Conservation (phyloP, 2,888 invertebrate genomes). For the Blastobasis adustella region DNA sequence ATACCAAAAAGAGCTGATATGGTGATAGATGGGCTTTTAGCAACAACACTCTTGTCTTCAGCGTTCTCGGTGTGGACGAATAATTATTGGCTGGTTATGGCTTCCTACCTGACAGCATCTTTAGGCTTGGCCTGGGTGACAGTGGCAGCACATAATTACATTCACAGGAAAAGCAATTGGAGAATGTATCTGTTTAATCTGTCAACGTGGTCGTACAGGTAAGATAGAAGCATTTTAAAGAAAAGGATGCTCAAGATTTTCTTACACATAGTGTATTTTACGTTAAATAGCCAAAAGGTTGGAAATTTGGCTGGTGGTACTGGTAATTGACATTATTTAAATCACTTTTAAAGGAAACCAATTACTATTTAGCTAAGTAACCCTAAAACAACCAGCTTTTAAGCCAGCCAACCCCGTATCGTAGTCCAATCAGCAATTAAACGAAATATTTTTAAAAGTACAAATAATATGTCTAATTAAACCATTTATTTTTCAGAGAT, state of each 20-base stretch:
- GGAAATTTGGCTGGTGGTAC: no score
- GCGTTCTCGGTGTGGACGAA: slow-evolving; percentile 37
- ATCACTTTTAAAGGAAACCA: no score
- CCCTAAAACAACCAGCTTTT: no score
- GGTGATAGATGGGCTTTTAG: slow-evolving; percentile 51
- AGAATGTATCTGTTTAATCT: slow-evolving; percentile 87
- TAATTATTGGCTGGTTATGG: slow-evolving; percentile 34
- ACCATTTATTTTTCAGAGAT: slow-evolving; percentile 57
- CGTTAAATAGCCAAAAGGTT: no score
- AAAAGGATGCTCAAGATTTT: no score
- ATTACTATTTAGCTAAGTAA: no score
- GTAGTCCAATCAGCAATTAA: not conserved
- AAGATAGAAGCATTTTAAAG: slow-evolving; percentile 13
- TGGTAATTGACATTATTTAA: no score
- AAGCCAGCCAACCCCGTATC: not conserved
- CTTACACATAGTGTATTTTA: no score
- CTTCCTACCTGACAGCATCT: slow-evolving; percentile 44
- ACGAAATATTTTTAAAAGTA: not conserved
- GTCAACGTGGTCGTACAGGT: slow-evolving; percentile 79
- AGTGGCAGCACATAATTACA: slow-evolving; percentile 84
- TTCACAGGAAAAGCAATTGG: slow-evolving; percentile 85
- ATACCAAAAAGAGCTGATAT: slow-evolving; percentile 26
- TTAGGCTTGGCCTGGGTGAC: slow-evolving; percentile 74
- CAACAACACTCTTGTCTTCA: slow-evolving; percentile 43
- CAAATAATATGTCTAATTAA: not conserved